Percentiles rank a stretch among this genome's conserved stretches.
Evolutionary conservation across 2,888 invertebrate species (phyloP).

Genomic region (Incurvaria masculella): DNA sequence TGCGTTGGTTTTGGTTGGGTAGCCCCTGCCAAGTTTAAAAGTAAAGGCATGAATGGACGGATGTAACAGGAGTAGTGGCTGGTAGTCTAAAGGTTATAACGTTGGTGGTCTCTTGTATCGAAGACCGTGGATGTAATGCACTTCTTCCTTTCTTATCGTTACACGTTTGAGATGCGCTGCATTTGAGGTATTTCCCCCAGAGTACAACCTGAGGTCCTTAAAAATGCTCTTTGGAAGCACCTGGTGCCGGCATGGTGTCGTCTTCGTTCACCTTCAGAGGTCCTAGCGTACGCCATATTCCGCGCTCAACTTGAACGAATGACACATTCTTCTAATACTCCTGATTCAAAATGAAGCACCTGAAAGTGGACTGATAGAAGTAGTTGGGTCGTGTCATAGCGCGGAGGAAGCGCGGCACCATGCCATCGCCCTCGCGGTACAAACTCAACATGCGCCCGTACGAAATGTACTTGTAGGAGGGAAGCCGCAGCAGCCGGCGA

Average conservation of each 20-base stretch:
- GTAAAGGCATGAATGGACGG: not conserved
- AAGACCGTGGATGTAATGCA: no score
- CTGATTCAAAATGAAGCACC: no score
- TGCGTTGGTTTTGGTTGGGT: not conserved
- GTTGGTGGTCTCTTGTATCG: no score
- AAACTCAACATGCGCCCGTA: constrained; percentile 34
- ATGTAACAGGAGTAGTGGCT: not conserved
- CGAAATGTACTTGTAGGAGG: constrained; percentile 37
- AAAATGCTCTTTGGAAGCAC: not conserved
- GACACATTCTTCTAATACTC: constrained; percentile 6
- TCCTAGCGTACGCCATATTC: no score
- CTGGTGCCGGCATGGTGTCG: not conserved
- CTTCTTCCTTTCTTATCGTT: no score
- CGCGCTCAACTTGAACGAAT: not conserved
- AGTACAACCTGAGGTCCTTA: not conserved
- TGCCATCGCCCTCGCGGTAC: constrained; percentile 41
- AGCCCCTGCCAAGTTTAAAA: not conserved
- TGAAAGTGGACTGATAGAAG: constrained; percentile 44
- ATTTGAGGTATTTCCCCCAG: no score
- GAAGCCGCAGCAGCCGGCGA: constrained; percentile 28
- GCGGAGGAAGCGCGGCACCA: constrained; percentile 39
- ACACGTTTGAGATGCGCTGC: no score
- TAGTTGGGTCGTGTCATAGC: constrained; percentile 37
- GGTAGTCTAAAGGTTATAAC: no score
- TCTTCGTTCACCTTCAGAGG: not conserved